phyloP scores from a whole-genome alignment of 1,140 invertebrate genomes.

The Littorina saxatilis region DNA sequence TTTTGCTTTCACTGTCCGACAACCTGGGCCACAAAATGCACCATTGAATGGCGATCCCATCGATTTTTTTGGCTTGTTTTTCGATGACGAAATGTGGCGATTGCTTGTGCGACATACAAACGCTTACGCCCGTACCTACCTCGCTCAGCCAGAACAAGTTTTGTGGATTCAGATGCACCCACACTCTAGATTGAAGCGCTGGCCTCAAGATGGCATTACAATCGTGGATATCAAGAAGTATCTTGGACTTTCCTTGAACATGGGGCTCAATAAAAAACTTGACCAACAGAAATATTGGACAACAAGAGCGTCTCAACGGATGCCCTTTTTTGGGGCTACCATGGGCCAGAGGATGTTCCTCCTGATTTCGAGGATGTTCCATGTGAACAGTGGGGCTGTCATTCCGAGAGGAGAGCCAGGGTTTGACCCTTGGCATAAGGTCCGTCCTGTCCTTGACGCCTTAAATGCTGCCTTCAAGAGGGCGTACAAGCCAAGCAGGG shows the following conservation, averaged over 20 bases:
- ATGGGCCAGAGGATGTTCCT: conserved; percentile 29
- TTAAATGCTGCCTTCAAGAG: conserved; percentile 24
- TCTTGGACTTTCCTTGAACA: conserved; percentile 24
- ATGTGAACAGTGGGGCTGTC: not conserved
- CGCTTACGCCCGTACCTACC: conserved; percentile 4
- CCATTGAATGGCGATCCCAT: not conserved
- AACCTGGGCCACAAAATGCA: not conserved
- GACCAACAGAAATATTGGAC: not conserved
- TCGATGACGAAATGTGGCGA: not conserved
- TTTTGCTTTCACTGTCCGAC: not conserved
- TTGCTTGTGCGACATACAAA: not conserved
- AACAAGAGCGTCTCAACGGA: not conserved
- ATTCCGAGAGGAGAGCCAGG: conserved; percentile 17
- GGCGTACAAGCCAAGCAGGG: conserved; percentile 24
- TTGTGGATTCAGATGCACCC: not conserved
- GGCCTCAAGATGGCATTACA: conserved; percentile 28
- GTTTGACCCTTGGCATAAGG: conserved; percentile 46
- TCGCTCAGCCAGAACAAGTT: not conserved
- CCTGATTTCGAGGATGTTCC: conserved; percentile 35
- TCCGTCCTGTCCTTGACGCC: conserved; percentile 34
- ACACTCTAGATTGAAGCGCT: conserved; percentile 7
- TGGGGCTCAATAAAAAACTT: conserved; percentile 24
- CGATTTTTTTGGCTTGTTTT: conserved; percentile 18
- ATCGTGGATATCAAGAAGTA: conserved; percentile 1
- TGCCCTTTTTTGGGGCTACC: not conserved